phyloP scores from a whole-genome alignment of 2,113 vertebrate species.

The Hirundichthys speculiger region DNA sequence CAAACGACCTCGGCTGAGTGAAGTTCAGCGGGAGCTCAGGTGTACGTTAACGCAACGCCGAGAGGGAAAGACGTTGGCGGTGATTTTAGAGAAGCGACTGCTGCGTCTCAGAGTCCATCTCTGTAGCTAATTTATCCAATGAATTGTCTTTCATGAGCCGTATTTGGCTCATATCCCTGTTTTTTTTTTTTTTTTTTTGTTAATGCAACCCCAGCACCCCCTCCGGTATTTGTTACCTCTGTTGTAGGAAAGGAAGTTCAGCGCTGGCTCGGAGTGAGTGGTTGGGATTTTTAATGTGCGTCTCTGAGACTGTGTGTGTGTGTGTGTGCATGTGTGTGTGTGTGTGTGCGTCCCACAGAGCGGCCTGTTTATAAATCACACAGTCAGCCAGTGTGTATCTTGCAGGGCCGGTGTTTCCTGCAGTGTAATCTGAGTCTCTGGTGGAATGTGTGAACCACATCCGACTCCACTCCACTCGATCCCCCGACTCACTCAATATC shows the following conservation, averaged over 20 bases:
- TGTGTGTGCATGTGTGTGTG: conserved; percentile 20
- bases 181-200: too few species aligned
- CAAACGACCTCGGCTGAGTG: too few species aligned
- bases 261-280: conserved; percentile 17
- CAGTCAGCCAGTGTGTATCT: conserved; percentile 65
- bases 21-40: too few species aligned
- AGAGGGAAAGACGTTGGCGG: too few species aligned
- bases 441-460: conserved; percentile 78
- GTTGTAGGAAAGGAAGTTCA: conserved; percentile 46
- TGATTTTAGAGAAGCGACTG: too few species aligned
- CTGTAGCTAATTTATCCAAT: too few species aligned
- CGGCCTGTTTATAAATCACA: conserved; percentile 64
- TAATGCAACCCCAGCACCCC: too few species aligned
- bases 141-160: too few species aligned
- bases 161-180: too few species aligned
- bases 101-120: too few species aligned
- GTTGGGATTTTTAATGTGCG: conserved; percentile 50
- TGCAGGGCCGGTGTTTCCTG: conserved; percentile 76
- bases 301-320: conserved; percentile 18
- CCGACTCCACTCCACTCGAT: conserved; percentile 72
- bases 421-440: conserved; percentile 76
- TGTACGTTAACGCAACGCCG: too few species aligned
- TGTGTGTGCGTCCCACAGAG: conserved; percentile 31
- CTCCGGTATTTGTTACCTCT: too few species aligned
- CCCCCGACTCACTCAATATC: conserved; percentile 72